Percentiles rank a stretch among this genome's conserved stretches.
phyloP scores from a whole-genome alignment of 2,113 vertebrate genomes.

The Romanogobio albipinnatus region DNA sequence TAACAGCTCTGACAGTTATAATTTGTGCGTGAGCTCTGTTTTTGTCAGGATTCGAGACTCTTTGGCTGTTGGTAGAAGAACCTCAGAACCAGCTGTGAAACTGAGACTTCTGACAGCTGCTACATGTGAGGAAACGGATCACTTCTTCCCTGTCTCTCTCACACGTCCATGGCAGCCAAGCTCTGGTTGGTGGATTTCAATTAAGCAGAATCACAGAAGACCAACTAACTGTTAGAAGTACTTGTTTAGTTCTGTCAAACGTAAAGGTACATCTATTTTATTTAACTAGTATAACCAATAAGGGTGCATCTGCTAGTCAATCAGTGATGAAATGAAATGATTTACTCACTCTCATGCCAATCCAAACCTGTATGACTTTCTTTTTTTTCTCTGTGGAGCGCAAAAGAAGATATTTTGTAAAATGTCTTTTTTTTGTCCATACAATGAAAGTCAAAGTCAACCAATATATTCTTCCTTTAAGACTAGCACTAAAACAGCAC shows the following conservation, averaged over 20 bases:
- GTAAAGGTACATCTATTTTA: background rate
- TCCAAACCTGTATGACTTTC: background rate
- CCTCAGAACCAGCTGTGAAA: conserved; percentile 59
- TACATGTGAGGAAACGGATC: conserved; percentile 27
- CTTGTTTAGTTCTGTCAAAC: background rate
- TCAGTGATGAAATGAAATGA: background rate
- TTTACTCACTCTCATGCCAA: background rate
- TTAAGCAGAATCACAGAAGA: conserved; percentile 47
- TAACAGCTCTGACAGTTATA: conserved; percentile 66
- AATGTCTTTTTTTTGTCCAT: background rate
- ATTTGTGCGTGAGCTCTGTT: conserved; percentile 59
- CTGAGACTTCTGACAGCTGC: conserved; percentile 60
- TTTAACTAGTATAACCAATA: background rate
- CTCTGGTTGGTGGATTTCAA: conserved; percentile 52
- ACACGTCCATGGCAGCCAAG: conserved; percentile 2
- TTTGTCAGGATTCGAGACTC: conserved; percentile 58
- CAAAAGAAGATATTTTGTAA: background rate
- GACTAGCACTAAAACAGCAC: background rate
- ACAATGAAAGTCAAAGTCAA: too few species aligned
- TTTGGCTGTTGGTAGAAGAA: conserved; percentile 58
- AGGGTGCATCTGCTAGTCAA: background rate
- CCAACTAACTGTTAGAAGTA: conserved; percentile 2
- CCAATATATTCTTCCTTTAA: background rate
- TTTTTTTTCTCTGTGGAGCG: background rate
- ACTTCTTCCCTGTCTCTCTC: background rate